Base-by-base conservation (phyloP, 2,888 invertebrate genomes). In the Fissipunctia ypsillon region DNA sequence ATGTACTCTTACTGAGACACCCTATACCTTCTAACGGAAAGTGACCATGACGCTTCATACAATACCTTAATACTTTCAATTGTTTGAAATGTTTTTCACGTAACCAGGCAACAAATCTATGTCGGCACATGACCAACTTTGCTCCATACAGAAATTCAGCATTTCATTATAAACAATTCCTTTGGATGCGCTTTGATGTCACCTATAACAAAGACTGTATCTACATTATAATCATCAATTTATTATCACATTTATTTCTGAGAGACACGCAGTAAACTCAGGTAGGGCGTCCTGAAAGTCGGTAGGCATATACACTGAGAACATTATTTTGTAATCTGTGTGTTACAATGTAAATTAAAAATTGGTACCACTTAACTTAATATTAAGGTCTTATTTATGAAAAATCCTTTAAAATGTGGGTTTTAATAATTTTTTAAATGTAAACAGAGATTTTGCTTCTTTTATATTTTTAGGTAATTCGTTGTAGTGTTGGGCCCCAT, bases 61-160 rank as follows among this genome's bases (percentile, higher is more conserved):
- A 64, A 64, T 19, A 64, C 35, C 3, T 50, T 50, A 64, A 64
- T 35, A 35, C 4, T 50, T 64, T 64, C 50, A 65, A 52, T 65
- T 52, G 50, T 50, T 50, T 65, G 50, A 65, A 65, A 65, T 65
- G 64, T 35, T 25, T 50, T 38, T 65, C 50, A 50, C 64, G 64
- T 25, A 50, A 50, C 63, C 31, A 61, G 43, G 25, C 60, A 61
- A 28, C 16, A 64, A 6, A n/a, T 50, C 64, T 35, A 64, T 35
- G 48, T 64, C 64, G 0, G 64, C 64, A 9, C 43, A 43, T 16
- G 4, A 19, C 48, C 35, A 64, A 50, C 35, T n/a, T 64, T 64
- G 64, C 35, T 50, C 64, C 35, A 0, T 31, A 64, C 64, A 64
- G n/a, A 64, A 64, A 5, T 45, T 45, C 28, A 61, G 0, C 61